Evolutionary conservation across 2,888 invertebrate genomes (phyloP).

Genomic region (Metacarcinus magister): DNA sequence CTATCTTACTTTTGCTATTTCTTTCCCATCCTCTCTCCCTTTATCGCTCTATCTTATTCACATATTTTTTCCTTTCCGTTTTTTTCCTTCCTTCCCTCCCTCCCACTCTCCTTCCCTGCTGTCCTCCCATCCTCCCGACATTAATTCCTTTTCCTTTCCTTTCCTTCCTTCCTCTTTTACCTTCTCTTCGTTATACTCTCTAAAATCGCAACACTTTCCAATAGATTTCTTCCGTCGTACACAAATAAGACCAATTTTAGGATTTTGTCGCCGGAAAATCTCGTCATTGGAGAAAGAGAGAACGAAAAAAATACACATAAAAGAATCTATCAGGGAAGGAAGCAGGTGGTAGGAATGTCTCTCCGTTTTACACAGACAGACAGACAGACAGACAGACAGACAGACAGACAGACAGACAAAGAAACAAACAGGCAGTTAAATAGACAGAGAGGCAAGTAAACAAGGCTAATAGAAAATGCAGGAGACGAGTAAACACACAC

Average conservation of each 20-base stretch:
- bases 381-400: neutral
- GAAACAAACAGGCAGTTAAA: neutral
- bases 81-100: neutral
- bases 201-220: neutral
- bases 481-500: constrained; percentile 1
- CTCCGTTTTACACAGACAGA: neutral
- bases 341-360: constrained; percentile 37
- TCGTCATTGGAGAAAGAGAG: neutral
- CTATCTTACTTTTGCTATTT: neutral
- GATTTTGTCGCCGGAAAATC: constrained; percentile 10
- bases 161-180: neutral
- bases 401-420: neutral
- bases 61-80: neutral
- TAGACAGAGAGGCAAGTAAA: neutral
- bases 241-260: constrained; percentile 46
- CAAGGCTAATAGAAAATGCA: neutral
- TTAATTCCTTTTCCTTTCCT: neutral
- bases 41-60: neutral
- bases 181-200: neutral
- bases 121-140: too few species aligned
- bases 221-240: neutral
- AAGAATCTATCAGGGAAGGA: neutral
- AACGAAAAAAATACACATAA: neutral
- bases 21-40: neutral
- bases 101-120: neutral